Base-by-base conservation (phyloP, 2,797 vertebrate genomes). In the Acrossocheilus fasciatus region DNA sequence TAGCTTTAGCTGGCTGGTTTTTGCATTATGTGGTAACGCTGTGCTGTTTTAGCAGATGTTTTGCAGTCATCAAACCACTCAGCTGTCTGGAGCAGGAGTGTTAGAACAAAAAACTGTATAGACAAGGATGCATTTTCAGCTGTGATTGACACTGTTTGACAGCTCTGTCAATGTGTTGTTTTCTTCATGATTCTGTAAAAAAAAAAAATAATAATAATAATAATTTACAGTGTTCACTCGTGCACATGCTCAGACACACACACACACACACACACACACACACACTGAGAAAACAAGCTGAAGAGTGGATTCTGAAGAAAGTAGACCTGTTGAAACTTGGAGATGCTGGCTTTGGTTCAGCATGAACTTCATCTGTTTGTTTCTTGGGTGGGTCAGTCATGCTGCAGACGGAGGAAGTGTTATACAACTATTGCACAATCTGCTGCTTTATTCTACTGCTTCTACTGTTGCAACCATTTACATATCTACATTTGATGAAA, bases 21-120 rank as follows among this genome's bases (percentile, higher is more conserved):
- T 9, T 15, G 7, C 36, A 41, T 59, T 17, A 41, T 77, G 4
- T 78, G 34, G 20, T 59, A 15, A 57, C 1, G 30, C 75, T 77
- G 75, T 77, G 50, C 34, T 77, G 11, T 39, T 77, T 57, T n/a
- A 59, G 20, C 75, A 57, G 75, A 59, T 77, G 30, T 14, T n/a
- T 23, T 4, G 26, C 26, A 54, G 34, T 23, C 30, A 39, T 54
- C 50, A 54, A 57, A 20, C 30, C 11, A 3, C 50, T 57, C 50
- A 14, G 50, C 75, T 57, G 75, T 77, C 52, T 57, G 74, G 6
- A 39, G 23, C 26, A 3, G 20, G 20, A 72, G 18, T 11, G 20
- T 39, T 41, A 36, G 20, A 78, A 39, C 52, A 59, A 36, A 59
- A 75, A 39, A 57, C 50, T 57, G 26, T 64, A n/a, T 3, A 57